Evolutionary conservation across 2,113 vertebrate species (phyloP).

Genomic region (Cairina moschata): DNA sequence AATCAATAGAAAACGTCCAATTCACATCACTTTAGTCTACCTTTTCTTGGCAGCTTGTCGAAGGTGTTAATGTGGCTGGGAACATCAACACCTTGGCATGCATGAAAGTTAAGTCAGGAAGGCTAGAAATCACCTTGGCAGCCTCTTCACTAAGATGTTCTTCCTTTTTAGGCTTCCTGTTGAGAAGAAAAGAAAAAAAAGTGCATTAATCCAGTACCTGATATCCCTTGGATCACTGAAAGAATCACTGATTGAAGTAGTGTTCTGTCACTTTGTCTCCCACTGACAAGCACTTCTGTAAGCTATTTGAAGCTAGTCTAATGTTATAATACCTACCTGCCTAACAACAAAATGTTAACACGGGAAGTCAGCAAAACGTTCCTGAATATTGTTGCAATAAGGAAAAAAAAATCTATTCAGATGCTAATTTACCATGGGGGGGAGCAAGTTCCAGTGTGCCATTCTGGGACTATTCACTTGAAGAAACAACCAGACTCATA

Average conservation of each 20-base stretch:
- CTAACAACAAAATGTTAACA: neutral
- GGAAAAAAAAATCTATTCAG: neutral
- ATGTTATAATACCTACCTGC: conserved; percentile 9
- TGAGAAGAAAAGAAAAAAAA: conserved; percentile 50
- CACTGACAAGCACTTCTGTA: conserved; percentile 9
- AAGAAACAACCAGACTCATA: neutral
- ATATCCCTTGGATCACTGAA: neutral
- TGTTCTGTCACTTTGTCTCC: conserved; percentile 23
- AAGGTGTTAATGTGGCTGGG: conserved; percentile 89
- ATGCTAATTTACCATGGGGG: neutral
- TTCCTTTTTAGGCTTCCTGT: conserved; percentile 90
- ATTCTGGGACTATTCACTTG: neutral
- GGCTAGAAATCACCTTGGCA: conserved; percentile 83
- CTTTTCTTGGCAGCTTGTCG: conserved; percentile 79
- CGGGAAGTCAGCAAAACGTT: neutral
- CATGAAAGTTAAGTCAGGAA: conserved; percentile 95
- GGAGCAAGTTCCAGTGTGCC: neutral
- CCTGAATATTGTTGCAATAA: neutral
- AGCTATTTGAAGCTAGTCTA: conserved; percentile 11
- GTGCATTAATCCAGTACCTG: conserved; percentile 31
- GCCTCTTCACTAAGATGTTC: conserved; percentile 95
- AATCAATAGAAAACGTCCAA: conserved; percentile 73
- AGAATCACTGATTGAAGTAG: neutral
- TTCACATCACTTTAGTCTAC: conserved; percentile 73
- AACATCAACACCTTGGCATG: conserved; percentile 93